Percentiles rank a stretch among this genome's conserved stretches.
These are phyloP conservation scores for Coreoperca whiteheadi DNA, from an alignment of 2,113 vertebrate species.

Conservation along the genomic window DNA sequence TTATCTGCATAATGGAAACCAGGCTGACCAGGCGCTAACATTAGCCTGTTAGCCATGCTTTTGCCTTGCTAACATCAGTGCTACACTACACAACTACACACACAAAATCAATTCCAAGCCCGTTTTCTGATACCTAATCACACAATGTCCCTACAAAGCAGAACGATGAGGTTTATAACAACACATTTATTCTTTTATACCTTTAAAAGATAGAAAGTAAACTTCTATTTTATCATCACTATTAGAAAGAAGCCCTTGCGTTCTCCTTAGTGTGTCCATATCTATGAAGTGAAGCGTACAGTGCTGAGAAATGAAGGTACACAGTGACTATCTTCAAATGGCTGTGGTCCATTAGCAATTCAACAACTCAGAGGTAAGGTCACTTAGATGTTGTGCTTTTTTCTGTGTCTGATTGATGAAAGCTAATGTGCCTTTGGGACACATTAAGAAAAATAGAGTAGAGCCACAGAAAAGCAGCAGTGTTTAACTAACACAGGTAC, in stretches of 20 bases:
- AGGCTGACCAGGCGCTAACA: neutral
- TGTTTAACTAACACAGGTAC: constrained; percentile 43
- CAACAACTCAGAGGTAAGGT: constrained; percentile 33
- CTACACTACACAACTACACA: neutral
- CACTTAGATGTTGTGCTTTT: constrained; percentile 21
- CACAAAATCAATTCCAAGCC: neutral
- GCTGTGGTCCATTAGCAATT: constrained; percentile 58
- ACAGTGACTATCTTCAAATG: constrained; percentile 60
- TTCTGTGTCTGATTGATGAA: constrained; percentile 54
- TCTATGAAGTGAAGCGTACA: constrained; percentile 57
- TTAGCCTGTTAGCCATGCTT: neutral
- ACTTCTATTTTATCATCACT: constrained; percentile 22
- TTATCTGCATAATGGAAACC: neutral
- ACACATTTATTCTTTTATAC: constrained; percentile 4
- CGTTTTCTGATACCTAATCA: constrained; percentile 1
- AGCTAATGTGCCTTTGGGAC: constrained; percentile 56
- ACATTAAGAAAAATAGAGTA: constrained; percentile 49
- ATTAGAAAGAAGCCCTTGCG: constrained; percentile 8
- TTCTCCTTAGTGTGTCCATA: constrained; percentile 35
- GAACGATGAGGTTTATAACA: constrained; percentile 22
- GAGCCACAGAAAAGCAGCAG: constrained; percentile 20
- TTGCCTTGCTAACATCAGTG: neutral
- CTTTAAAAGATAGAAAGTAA: constrained; percentile 10
- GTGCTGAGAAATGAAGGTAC: constrained; percentile 52
- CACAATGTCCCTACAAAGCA: constrained; percentile 1